Evolutionary conservation across 2,888 invertebrate species (phyloP).

Genomic region (Sylvicola cinctus): DNA sequence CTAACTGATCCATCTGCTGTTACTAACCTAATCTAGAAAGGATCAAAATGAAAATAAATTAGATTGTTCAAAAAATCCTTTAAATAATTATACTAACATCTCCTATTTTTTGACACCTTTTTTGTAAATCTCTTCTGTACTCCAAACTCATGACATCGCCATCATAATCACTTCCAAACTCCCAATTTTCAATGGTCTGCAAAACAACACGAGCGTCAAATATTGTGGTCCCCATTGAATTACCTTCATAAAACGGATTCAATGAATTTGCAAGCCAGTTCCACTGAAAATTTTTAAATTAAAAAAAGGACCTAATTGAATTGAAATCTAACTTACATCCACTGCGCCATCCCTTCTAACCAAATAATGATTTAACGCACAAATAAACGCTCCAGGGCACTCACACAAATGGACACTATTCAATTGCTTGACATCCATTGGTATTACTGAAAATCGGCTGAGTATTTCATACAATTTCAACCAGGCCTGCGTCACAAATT

Average conservation of each 20-base stretch:
- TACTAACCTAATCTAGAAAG: constrained; percentile 38
- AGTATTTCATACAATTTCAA: constrained; percentile 70
- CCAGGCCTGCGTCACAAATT: constrained; percentile 69
- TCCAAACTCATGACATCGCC: constrained; percentile 57
- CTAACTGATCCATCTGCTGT: constrained; percentile 92
- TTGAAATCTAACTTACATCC: constrained; percentile 27
- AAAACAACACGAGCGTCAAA: constrained; percentile 71
- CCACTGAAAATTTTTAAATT: constrained; percentile 34
- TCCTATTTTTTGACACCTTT: constrained; percentile 27
- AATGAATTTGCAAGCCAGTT: constrained; percentile 70
- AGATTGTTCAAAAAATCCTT: constrained; percentile 2
- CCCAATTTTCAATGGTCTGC: constrained; percentile 59
- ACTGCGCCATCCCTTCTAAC: constrained; percentile 31
- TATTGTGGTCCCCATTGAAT: constrained; percentile 44
- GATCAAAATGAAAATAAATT: constrained; percentile 3
- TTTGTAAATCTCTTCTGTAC: constrained; percentile 43
- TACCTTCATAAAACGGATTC: constrained; percentile 85
- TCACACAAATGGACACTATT: constrained; percentile 74
- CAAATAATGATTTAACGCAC: constrained; percentile 73
- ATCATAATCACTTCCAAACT: constrained; percentile 66
- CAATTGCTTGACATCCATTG: constrained; percentile 14
- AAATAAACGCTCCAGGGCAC: constrained; percentile 89
- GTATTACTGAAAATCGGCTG: constrained; percentile 32
- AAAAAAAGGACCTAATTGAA: constrained; percentile 3
- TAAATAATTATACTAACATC: constrained; percentile 21